These are phyloP conservation scores for Pachycephus smyrnensis DNA, from an alignment of 2,888 invertebrate genomes.

Conservation along the genomic window DNA sequence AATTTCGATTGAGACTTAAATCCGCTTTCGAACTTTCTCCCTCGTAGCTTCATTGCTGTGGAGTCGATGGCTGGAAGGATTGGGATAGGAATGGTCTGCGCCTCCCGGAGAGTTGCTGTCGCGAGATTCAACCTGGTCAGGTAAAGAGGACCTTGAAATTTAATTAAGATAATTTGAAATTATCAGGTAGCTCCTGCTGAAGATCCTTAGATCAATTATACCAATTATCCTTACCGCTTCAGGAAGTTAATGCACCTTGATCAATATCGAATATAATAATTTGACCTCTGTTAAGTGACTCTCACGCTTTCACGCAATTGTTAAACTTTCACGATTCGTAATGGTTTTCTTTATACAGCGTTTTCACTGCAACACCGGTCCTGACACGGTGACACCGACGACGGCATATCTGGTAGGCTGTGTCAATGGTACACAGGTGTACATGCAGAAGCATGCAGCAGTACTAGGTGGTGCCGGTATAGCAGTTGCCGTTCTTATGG, in stretches of 20 bases:
- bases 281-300: slow-evolving; percentile 16
- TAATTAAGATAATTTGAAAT: not conserved
- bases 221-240: not conserved
- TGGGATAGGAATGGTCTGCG: slow-evolving; percentile 73
- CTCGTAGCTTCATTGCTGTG: slow-evolving; percentile 84
- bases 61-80: slow-evolving; percentile 80
- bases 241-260: not conserved
- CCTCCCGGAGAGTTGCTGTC: slow-evolving; percentile 85
- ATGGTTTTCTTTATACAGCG: slow-evolving; percentile 61
- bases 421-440: slow-evolving; percentile 76
- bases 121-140: slow-evolving; percentile 69
- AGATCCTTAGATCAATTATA: not conserved
- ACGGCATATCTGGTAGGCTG: slow-evolving; percentile 83
- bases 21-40: slow-evolving; percentile 16
- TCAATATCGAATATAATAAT: not conserved
- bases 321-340: slow-evolving; percentile 38
- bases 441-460: slow-evolving; percentile 82
- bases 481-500: slow-evolving; percentile 87
- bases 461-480: slow-evolving; percentile 86
- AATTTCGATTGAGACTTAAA: slow-evolving; percentile 23
- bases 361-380: slow-evolving; percentile 51
- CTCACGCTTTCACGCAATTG: slow-evolving; percentile 49
- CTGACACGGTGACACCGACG: slow-evolving; percentile 67
- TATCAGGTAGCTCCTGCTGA: not conserved
- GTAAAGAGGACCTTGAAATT: not conserved